Evolutionary conservation across 2,888 invertebrate genomes (phyloP), one percentile per base, ranked within the genome.

Genomic region (Gymnosoma rotundatum): DNA sequence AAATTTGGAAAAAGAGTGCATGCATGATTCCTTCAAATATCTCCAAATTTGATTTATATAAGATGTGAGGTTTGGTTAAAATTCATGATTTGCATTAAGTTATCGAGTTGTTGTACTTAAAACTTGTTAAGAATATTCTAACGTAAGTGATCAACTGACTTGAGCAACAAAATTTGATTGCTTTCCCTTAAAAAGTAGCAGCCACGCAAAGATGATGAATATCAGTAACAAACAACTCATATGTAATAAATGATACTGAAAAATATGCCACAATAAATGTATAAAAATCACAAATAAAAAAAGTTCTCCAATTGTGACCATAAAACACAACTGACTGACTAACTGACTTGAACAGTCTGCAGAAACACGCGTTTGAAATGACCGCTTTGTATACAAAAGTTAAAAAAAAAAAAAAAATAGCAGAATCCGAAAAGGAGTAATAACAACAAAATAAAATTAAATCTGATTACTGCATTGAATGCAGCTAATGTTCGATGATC

Each of bases 401-500:
- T 1, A 2, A 20, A 38, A 38, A 54, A 3, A 45, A 63, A 54
- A 38, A 54, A 2, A 54, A 63, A 63, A 66, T 32, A 66, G 38
- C 58, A 73, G 69, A 74, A 69, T 78, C 7, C 54, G 1, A 32
- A 67, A 67, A 74, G 54, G 63, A 74, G 52, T 63, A 52, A 48
- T 16, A 12, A 73, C 52, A 54, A 73, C 16, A 61, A 50, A 48
- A 42, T 32, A 70, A 36, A 61, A 54, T 16, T 70, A 32, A 81
- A 84, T 84, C 81, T 84, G 84, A 84, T 84, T 81, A 81, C 60
- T 60, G 58, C 52, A 76, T 74, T 81, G 81, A 84, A 84, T 78
- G 60, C 64, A 69, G 81, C 84, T 84, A 84, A 84, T 84, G 84
- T 84, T 81, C 78, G 84, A 81, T 81, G 84, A 84, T 84, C 84